Conservation (phyloP, 1,140 invertebrate species). For the Stratiolaelaps scimitus region DNA sequence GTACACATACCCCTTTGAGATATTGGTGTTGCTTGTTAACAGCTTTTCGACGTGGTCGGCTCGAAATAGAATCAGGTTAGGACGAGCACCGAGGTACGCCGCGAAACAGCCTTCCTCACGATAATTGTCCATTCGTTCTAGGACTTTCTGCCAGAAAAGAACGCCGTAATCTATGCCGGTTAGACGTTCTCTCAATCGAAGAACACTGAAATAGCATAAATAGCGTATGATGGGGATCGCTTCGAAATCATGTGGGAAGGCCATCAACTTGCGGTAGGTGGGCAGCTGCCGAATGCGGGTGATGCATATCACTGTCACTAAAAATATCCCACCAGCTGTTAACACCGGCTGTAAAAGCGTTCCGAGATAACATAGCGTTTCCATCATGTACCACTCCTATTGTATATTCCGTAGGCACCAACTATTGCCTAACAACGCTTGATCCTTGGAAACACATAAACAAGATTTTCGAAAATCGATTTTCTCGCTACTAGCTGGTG, state of each 20-base stretch:
- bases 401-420: no score
- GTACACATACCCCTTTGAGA: slow-evolving; percentile 55
- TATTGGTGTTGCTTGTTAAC: slow-evolving; percentile 51
- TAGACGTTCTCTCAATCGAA: neutral
- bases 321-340: no score
- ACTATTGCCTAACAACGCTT: no score
- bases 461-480: no score
- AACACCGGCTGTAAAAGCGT: no score
- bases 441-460: no score
- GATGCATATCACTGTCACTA: no score
- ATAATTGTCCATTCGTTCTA: neutral
- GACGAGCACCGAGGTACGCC: neutral
- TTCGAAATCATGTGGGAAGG: slow-evolving; percentile 7
- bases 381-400: no score
- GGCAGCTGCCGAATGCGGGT: no score
- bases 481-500: no score
- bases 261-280: neutral
- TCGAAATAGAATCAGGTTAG: slow-evolving; percentile 2
- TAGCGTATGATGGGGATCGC: neutral
- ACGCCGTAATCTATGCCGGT: slow-evolving; percentile 3
- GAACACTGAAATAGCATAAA: neutral
- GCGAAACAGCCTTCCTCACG: neutral
- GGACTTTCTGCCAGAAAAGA: neutral
- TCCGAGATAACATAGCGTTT: no score
- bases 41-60: slow-evolving; percentile 38